Conservation (phyloP, 2,797 vertebrate species). For the Balearica regulorum region DNA sequence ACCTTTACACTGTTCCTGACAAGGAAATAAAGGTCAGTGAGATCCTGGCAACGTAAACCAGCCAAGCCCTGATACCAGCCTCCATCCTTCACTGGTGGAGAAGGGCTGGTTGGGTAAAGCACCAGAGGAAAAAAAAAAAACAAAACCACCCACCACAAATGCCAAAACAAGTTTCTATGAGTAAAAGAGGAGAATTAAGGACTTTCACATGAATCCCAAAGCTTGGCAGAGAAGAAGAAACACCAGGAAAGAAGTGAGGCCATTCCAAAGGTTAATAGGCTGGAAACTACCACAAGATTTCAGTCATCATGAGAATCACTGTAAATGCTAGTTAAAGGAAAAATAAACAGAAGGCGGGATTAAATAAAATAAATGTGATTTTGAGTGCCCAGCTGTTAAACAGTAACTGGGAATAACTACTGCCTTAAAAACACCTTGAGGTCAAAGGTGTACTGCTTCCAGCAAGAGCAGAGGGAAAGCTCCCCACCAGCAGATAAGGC, state of each 20-base stretch:
- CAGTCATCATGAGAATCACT: background rate
- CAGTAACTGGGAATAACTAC: constrained; percentile 11
- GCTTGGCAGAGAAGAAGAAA: background rate
- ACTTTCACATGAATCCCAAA: background rate
- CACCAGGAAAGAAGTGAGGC: background rate
- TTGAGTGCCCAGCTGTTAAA: constrained; percentile 48
- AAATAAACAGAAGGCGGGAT: background rate
- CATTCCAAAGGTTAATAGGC: background rate
- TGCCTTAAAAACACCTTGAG: constrained; percentile 20
- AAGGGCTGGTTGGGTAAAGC: background rate
- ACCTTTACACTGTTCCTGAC: background rate
- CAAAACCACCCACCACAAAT: too few relatives aligned
- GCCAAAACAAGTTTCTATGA: background rate
- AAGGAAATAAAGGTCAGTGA: background rate
- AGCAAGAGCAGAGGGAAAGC: background rate
- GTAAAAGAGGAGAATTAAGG: background rate
- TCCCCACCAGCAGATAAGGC: background rate
- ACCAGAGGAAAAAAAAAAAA: background rate
- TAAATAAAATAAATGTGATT: constrained; percentile 13
- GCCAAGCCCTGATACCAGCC: background rate
- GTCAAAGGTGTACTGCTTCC: constrained; percentile 33
- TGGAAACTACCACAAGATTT: background rate
- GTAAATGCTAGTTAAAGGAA: background rate
- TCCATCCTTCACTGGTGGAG: background rate
- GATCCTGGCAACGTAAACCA: background rate